phyloP scores from a whole-genome alignment of 1,140 invertebrate genomes.

The Drosophila orosa region DNA sequence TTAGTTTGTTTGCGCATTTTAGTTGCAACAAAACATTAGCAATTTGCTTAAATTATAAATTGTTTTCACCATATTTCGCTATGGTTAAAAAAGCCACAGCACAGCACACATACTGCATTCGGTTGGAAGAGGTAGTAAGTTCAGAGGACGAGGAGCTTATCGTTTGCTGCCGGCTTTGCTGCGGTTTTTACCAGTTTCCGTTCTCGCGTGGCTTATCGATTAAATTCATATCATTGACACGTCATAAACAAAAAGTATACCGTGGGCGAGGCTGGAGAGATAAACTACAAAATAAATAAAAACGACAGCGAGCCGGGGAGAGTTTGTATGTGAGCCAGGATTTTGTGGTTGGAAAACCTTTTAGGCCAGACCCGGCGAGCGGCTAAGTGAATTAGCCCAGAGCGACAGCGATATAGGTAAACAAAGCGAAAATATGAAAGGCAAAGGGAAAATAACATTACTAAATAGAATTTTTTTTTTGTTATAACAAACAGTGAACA shows the following conservation, averaged over 20 bases:
- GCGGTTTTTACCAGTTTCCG: constrained; percentile 46
- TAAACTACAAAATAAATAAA: constrained; percentile 50
- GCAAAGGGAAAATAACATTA: constrained; percentile 28
- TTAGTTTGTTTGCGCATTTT: constrained; percentile 12
- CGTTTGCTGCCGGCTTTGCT: constrained; percentile 40
- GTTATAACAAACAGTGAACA: constrained; percentile 17
- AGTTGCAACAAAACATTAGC: constrained; percentile 18
- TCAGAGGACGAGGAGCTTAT: constrained; percentile 36
- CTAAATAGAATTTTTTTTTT: constrained; percentile 38
- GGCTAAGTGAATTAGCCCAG: constrained; percentile 51
- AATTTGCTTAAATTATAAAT: constrained; percentile 50
- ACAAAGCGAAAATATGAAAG: constrained; percentile 18
- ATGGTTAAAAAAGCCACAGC: constrained; percentile 40
- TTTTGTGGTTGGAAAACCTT: constrained; percentile 51
- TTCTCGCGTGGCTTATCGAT: constrained; percentile 47
- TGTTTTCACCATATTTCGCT: constrained; percentile 34
- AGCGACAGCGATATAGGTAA: constrained; percentile 26
- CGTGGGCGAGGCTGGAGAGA: constrained; percentile 5
- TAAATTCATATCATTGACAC: constrained; percentile 54
- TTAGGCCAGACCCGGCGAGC: constrained; percentile 24
- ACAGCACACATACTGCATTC: not conserved
- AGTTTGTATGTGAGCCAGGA: constrained; percentile 10
- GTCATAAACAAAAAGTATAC: constrained; percentile 47
- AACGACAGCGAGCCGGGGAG: not conserved
- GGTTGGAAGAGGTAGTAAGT: not conserved